Conservation (phyloP, 2,888 invertebrate species). For the Prenolepis imparis region DNA sequence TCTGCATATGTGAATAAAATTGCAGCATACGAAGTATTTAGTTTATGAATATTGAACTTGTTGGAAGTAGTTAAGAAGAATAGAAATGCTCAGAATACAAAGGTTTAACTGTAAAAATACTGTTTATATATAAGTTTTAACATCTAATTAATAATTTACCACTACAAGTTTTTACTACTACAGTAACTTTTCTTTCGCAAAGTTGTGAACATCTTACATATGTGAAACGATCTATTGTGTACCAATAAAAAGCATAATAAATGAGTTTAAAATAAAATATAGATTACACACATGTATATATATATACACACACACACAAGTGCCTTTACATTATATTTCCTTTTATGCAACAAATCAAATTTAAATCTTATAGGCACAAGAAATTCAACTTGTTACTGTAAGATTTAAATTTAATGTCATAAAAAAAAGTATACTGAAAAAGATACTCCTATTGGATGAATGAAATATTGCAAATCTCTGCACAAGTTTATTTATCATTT, state of each 20-base stretch:
- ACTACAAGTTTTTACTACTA: background rate
- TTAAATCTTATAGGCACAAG: background rate
- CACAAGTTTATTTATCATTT: background rate
- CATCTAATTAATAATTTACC: constrained; percentile 16
- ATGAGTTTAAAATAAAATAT: background rate
- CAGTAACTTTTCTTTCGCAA: constrained; percentile 1
- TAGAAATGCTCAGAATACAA: background rate
- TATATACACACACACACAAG: background rate
- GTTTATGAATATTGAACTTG: background rate
- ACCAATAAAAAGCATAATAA: constrained; percentile 30
- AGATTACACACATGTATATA: background rate
- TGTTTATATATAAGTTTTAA: constrained; percentile 38
- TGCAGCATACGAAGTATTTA: background rate
- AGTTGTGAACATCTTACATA: background rate
- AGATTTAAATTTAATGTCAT: background rate
- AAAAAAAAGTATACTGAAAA: background rate
- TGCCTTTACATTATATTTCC: too few species aligned
- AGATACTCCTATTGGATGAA: background rate
- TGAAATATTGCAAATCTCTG: background rate
- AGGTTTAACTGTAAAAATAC: background rate
- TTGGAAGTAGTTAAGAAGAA: background rate
- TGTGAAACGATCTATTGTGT: constrained; percentile 24
- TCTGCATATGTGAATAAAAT: background rate
- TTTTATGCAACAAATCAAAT: background rate
- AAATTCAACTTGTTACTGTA: background rate